Conservation (phyloP, 2,888 invertebrate species). For the Pseudeuparius sepicola region DNA sequence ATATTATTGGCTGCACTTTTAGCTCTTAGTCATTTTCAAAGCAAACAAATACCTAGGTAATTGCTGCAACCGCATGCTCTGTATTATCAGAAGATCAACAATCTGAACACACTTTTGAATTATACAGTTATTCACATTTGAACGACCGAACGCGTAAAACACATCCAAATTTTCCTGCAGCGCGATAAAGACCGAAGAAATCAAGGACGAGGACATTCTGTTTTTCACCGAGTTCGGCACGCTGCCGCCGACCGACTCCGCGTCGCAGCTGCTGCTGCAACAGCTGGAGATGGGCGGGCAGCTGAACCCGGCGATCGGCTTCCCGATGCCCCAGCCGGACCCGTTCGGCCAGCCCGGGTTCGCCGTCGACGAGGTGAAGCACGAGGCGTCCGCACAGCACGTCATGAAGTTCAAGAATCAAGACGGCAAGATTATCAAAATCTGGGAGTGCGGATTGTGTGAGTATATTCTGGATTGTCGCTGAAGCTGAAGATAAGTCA, state of each 20-base stretch:
- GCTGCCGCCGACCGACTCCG: constrained; percentile 13
- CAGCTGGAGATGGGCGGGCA: constrained; percentile 8
- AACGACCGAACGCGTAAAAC: no score
- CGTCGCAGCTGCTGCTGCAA: constrained; percentile 10
- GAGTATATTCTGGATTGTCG: constrained; percentile 40
- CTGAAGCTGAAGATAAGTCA: constrained; percentile 1
- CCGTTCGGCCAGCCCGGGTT: no score
- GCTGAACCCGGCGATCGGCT: constrained; percentile 7
- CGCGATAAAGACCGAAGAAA: constrained; percentile 29
- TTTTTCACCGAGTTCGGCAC: constrained; percentile 29
- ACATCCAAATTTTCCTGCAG: no score
- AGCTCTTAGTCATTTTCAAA: no score
- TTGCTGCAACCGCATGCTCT: no score
- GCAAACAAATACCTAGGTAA: no score
- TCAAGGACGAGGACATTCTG: constrained; percentile 30
- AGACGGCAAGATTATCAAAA: constrained; percentile 56
- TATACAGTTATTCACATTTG: no score
- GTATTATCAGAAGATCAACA: no score
- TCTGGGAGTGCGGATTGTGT: constrained; percentile 71
- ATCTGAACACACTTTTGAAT: no score
- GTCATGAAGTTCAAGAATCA: constrained; percentile 52
- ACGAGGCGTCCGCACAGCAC: constrained; percentile 17
- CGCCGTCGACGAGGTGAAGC: no score
- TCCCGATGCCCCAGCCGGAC: no score
- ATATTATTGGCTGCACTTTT: no score